Evolutionary conservation across 2,888 invertebrate species (phyloP), one percentile per base, ranked within the genome.

Genomic region (Tolmerus cingulatus): DNA sequence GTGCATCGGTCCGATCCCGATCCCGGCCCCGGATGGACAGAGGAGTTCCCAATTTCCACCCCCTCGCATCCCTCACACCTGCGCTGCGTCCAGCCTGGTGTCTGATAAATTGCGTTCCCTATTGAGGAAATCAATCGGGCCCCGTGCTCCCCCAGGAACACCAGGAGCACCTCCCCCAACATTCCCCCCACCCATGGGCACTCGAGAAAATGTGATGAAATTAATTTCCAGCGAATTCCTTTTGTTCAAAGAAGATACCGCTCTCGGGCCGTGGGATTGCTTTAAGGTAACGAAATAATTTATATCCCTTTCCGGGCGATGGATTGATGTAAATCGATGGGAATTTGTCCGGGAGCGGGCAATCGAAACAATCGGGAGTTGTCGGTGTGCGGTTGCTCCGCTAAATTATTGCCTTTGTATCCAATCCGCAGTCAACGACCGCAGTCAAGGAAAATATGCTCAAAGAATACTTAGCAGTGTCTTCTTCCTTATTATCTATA

Each of bases 161-260:
- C n/a, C 51, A n/a, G 51, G 16, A 51, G 51, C 51, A n/a, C 2
- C 2, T 51, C 51, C 51, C n/a, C 5, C 7, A 51, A 51, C 51
- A 66, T 12, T 66, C 66, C 66, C 12, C 27, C 66, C 57, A 23
- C 27, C 12, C 27, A 19, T n/a, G 46, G 74, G 74, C 43, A 74
- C 85, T 85, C 74, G 74, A 74, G 85, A 16, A 85, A 85, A 85
- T 85, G 85, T 74, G 85, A 74, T 85, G 85, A 85, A 85, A 85
- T 85, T 85, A 85, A 85, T 85, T 85, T 85, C 74, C 74, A 74
- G 40, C 85, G 46, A 85, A 85, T 85, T 85, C 85, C 74, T 74
- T 74, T 85, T 74, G 74, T 30, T 74, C 51, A 30, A 46, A 40
- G 30, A 27, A 85, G 85, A 74, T 46, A 85, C 30, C 27, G 23